phyloP scores from a whole-genome alignment of 2,113 vertebrate species.

The Callaeas wilsoni region DNA sequence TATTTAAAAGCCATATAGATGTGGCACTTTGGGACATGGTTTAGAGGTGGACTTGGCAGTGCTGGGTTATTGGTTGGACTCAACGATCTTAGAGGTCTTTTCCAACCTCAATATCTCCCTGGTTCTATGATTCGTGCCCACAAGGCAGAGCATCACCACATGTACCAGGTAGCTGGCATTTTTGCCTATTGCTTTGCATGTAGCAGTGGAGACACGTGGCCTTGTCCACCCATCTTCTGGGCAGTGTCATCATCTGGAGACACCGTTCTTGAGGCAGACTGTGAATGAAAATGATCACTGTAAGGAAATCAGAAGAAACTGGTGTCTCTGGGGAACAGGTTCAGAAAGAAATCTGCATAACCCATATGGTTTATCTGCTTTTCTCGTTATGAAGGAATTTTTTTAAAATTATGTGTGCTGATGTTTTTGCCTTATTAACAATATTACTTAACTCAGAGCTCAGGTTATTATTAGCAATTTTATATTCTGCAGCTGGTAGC shows the following conservation, averaged over 20 bases:
- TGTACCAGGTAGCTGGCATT: neutral
- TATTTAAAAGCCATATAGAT: neutral
- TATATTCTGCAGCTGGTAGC: neutral
- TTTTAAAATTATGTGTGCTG: neutral
- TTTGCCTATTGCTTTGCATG: neutral
- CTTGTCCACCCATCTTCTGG: neutral
- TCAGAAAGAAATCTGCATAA: neutral
- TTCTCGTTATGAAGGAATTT: neutral
- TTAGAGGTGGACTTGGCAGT: neutral
- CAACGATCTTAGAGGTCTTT: neutral
- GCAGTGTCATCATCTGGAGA: neutral
- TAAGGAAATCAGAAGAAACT: neutral
- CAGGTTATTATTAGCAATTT: neutral
- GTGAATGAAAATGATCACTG: neutral
- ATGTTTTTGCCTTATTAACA: neutral
- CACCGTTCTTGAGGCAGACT: neutral
- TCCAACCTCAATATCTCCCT: neutral
- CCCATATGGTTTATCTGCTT: neutral
- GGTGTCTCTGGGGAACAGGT: neutral
- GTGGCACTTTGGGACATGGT: neutral
- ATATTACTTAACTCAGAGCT: neutral
- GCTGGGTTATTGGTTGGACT: neutral
- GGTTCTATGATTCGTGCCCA: neutral
- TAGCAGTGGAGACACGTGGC: neutral
- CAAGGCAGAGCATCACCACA: neutral